Evolutionary conservation across 1,140 invertebrate genomes (phyloP), one percentile per base, ranked within the genome.

Genomic region (Drosophila triauraria): DNA sequence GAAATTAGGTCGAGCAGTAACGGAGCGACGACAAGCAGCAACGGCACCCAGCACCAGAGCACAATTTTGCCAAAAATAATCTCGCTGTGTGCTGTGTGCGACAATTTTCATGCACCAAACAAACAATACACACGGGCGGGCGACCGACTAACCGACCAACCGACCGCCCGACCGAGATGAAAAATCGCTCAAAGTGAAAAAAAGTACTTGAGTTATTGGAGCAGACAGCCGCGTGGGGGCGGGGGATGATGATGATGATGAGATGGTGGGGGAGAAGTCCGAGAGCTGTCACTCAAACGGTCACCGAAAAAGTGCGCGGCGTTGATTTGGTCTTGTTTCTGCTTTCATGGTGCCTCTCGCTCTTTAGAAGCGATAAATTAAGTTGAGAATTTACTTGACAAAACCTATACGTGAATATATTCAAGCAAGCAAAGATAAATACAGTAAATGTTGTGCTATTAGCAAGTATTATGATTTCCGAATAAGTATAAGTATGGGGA

Each of bases 141-240:
- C 3, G 20, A 7, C 7, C 42, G 8, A 43, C 42, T n/a, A 2
- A 43, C 17, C 30, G 32, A 17, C 17, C 30, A 2, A 3, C 10
- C 27, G n/a, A 6, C 15, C 47, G 25, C 0, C 48, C 48, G 4
- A 53, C 51, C 63, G 44, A 80, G 59, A 82, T 87, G 69, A 71
- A 75, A 85, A 86, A 75, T 85, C 61, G 70, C 64, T 72, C 53
- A 56, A 71, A 82, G 79, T 76, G 67, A 82, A 70, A 87, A 54
- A 80, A 87, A 87, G 80, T 83, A 83, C 82, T 88, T 88, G 84
- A 88, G 80, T 88, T 87, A 87, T 87, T 87, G 84, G 84, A 80
- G 80, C 84, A 88, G 83, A 83, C 83, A 80, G 77, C 68, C 27
- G 75, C 25, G 17, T 25, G 57, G 42, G 51, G 44, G 75, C 32